Evolutionary conservation across 2,888 invertebrate genomes (phyloP), one percentile per base, ranked within the genome.

Genomic region (Drosophila testacea): DNA sequence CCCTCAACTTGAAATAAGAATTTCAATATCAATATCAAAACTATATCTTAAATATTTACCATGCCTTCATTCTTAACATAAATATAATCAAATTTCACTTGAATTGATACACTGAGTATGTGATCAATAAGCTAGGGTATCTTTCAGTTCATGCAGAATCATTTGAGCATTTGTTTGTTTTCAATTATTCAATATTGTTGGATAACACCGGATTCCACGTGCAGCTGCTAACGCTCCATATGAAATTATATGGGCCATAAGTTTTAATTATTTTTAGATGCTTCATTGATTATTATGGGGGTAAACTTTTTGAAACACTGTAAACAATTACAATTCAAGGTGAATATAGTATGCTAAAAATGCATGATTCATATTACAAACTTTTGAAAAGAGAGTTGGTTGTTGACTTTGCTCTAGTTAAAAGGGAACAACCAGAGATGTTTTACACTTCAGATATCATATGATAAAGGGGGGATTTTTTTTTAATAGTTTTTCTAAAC

Each of bases 161-260:
- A 22, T 6, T 44, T 16, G 5, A 44, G 1, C 42, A 34, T 36
- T 34, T 44, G 50, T 50, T 59, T 64, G 41, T 13, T 44, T 51
- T 36, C 41, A 42, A 57, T 48, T 48, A 41, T 56, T 60, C 30
- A 41, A 73, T 48, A 56, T 54, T 64, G 56, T 78, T 78, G 50
- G 39, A 69, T 54, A 74, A 59, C 50, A 56, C 11, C 44, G 27
- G 32, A 38, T 42, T 55, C 76, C 51, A 69, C 79, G 70, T 79
- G 78, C 46, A 62, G 44, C 47, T 47, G 46, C 51, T 34, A 52
- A 59, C 55, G 73, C 68, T 44, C 32, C 38, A 16, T 38, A 46
- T 57, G 57, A 30, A 57, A n/a, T 28, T 57, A 44, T 30, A 60
- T 61, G 62, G 46, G 7, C 28, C 36, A 52, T 56, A 39, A 69